Evolutionary conservation across 1,140 invertebrate genomes (phyloP).

Genomic region (Aphelenchoides besseyi): DNA sequence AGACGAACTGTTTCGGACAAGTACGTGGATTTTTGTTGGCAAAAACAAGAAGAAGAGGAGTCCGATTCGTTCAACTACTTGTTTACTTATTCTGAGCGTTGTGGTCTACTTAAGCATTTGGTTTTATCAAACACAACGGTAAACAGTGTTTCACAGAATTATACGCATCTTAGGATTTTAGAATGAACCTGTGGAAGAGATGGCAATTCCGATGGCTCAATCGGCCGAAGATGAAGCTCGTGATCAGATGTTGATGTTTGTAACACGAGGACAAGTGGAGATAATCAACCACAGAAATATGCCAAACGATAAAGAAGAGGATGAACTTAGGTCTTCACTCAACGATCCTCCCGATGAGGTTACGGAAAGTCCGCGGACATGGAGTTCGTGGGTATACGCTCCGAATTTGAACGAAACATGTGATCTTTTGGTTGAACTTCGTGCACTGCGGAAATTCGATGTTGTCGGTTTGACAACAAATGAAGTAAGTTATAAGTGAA

Average conservation of each 20-base stretch:
- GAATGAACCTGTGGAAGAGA: slow-evolving; percentile 5
- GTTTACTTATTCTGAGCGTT: not conserved
- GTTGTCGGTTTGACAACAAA: slow-evolving; percentile 36
- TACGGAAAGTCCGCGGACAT: not conserved
- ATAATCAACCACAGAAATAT: slow-evolving; percentile 5
- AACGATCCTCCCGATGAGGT: not conserved
- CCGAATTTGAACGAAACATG: slow-evolving; percentile 32
- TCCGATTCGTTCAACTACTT: slow-evolving; percentile 10
- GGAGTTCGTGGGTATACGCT: slow-evolving; percentile 39
- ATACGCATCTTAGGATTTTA: not conserved
- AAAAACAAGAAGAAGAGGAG: slow-evolving; percentile 3
- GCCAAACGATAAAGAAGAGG: too few relatives aligned
- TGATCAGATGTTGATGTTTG: slow-evolving; percentile 2
- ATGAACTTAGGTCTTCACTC: not conserved
- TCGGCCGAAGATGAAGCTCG: slow-evolving; percentile 18
- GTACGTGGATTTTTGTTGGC: slow-evolving; percentile 17
- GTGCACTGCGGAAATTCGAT: slow-evolving; percentile 36
- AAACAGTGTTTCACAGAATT: not conserved
- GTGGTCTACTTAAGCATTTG: not conserved
- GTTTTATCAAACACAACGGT: slow-evolving; percentile 3
- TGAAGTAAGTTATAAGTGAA: slow-evolving; percentile 26
- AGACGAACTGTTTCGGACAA: not conserved
- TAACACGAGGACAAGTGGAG: not conserved
- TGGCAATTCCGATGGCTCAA: slow-evolving; percentile 7
- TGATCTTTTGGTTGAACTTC: slow-evolving; percentile 34